These are phyloP conservation scores for Orthosia gothica DNA, from an alignment of 2,888 invertebrate species.

Conservation along the genomic window DNA sequence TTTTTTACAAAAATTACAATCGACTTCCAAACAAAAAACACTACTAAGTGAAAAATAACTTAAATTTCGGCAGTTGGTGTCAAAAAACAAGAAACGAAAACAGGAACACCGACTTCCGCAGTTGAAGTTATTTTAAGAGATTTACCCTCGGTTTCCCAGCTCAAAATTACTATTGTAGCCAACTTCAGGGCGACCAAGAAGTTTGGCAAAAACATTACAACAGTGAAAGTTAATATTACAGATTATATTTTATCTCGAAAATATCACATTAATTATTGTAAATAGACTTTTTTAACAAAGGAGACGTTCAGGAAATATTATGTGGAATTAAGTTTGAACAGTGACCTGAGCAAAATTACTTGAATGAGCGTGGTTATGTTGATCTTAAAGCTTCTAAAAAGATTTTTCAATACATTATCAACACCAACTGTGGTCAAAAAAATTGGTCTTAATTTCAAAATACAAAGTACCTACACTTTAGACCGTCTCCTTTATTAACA, in stretches of 20 bases:
- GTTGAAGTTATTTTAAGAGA: too few relatives aligned
- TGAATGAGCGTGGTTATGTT: neutral
- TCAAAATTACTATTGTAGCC: too few relatives aligned
- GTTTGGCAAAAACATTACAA: slow-evolving; percentile 19
- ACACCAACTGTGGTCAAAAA: neutral
- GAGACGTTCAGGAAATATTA: neutral
- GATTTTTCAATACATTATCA: neutral
- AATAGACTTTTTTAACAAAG: slow-evolving; percentile 28
- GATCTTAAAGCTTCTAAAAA: neutral
- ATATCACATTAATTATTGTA: slow-evolving; percentile 61
- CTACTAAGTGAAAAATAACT: too few relatives aligned
- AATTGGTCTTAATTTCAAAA: neutral
- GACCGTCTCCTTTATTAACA: slow-evolving; percentile 7
- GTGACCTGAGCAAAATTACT: neutral
- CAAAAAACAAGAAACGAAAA: too few relatives aligned
- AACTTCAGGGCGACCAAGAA: too few relatives aligned
- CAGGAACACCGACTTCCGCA: too few relatives aligned
- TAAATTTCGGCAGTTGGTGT: too few relatives aligned
- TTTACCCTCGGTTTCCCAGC: too few relatives aligned
- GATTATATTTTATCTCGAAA: slow-evolving; percentile 44
- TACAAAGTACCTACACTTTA: neutral
- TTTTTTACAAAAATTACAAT: too few relatives aligned
- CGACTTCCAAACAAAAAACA: too few relatives aligned
- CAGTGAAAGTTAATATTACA: slow-evolving; percentile 46
- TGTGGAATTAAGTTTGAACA: neutral